Evolutionary conservation across 2,888 invertebrate genomes (phyloP).

Genomic region (Cryptocephalus moraei): DNA sequence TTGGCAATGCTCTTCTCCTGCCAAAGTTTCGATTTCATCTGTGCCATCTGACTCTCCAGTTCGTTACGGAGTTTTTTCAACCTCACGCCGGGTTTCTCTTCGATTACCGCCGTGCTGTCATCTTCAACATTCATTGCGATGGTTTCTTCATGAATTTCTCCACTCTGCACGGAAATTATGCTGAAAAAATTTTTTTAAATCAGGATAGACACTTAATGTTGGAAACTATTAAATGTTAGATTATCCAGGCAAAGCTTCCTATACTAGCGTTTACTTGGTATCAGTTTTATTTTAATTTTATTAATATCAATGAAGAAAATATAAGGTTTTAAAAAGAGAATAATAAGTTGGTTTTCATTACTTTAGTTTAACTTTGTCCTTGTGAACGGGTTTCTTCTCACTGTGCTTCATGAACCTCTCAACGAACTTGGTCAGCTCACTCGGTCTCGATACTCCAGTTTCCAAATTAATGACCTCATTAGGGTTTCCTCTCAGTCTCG

Average conservation of each 20-base stretch:
- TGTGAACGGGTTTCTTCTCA: conserved; percentile 41
- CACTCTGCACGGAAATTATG: conserved; percentile 35
- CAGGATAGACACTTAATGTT: not conserved
- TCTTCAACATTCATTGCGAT: conserved; percentile 29
- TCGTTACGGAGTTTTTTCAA: conserved; percentile 60
- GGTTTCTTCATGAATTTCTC: conserved; percentile 37
- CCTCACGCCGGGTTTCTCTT: conserved; percentile 58
- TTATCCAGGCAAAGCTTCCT: too few species aligned
- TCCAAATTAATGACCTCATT: conserved; percentile 54
- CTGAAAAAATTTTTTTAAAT: conserved; percentile 15
- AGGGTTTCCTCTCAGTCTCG: conserved; percentile 44
- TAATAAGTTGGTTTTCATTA: conserved; percentile 24
- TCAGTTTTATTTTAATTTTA: too few species aligned
- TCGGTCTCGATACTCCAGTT: conserved; percentile 37
- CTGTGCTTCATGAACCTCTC: conserved; percentile 59
- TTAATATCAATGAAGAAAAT: too few species aligned
- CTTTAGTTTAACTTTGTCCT: conserved; percentile 48
- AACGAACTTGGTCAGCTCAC: conserved; percentile 57
- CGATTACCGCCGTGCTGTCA: conserved; percentile 30
- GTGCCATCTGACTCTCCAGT: conserved; percentile 59
- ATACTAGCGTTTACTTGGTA: too few species aligned
- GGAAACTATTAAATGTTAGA: too few species aligned
- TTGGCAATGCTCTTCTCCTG: conserved; percentile 41
- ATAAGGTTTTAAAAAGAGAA: not conserved
- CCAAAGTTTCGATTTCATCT: conserved; percentile 61